Evolutionary conservation across 2,797 vertebrate species (phyloP).

Genomic region (Syncerus caffer): DNA sequence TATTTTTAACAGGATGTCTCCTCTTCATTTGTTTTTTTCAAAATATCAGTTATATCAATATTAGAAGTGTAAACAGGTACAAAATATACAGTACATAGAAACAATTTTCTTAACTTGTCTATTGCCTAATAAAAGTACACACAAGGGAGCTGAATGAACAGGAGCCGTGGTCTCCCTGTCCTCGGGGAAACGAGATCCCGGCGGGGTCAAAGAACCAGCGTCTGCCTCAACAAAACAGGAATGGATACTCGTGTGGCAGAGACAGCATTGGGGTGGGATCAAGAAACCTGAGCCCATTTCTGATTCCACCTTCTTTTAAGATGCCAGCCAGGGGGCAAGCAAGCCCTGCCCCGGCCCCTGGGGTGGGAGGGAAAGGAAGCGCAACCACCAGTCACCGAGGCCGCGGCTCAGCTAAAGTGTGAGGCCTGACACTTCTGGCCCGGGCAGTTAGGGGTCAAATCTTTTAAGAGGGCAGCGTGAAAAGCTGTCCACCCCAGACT

Average conservation of each 20-base stretch:
- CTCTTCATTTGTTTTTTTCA: slow-evolving; percentile 65
- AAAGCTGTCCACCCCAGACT: not conserved
- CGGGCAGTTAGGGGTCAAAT: not conserved
- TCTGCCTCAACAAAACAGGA: slow-evolving; percentile 43
- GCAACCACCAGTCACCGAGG: accelerated
- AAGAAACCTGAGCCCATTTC: not conserved
- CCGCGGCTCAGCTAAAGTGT: accelerated
- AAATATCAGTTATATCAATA: slow-evolving; percentile 77
- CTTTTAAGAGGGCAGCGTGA: not conserved
- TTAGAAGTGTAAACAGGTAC: slow-evolving; percentile 77
- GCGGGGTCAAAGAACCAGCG: not conserved
- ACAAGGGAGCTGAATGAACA: slow-evolving; percentile 29
- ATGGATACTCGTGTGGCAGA: not conserved
- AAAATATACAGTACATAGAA: slow-evolving; percentile 80
- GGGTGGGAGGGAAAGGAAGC: not conserved
- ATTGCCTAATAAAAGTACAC: slow-evolving; percentile 69
- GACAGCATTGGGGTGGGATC: not conserved
- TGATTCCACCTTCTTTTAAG: not conserved
- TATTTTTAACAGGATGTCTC: slow-evolving; percentile 74
- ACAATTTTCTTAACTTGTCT: slow-evolving; percentile 72
- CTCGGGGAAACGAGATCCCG: not conserved
- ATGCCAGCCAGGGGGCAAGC: not conserved
- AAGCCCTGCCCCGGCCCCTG: not conserved
- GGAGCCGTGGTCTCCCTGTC: not conserved
- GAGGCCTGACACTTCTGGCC: not conserved